Base-by-base conservation (phyloP, 2,888 invertebrate species). In the Myopa tessellatipennis region DNA sequence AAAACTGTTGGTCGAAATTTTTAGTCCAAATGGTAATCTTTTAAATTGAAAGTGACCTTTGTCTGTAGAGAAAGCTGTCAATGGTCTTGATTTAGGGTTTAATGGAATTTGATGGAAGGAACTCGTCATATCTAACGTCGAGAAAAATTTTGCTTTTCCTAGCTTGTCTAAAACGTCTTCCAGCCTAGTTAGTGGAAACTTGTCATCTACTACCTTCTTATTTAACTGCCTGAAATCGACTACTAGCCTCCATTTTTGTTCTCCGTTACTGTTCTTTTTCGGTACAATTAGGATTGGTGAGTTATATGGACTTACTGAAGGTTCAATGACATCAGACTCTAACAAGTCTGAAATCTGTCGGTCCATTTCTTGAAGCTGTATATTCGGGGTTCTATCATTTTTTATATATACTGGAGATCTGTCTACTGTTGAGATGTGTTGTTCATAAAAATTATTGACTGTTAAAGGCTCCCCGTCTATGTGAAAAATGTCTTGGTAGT, bases 281-380 rank as follows among this genome's bases (percentile, higher is more conserved):
- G 77, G 77, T 72, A 77, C 67, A 72, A 67, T 4, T 14, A 77
- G 18, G n/a, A 77, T 4, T 68, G 77, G 69, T 36, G 77, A 58
- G 16, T 77, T 77, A 45, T 77, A 77, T 52, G 77, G 77, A n/a
- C 77, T 77, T n/a, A 50, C 50, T 36, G 74, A 74, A 0, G 68
- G 74, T 69, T 74, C 74, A 6, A 77, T 77, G 2, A 77, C 61
- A 10, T 77, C 61, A 16, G 40, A 45, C 10, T 73, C 16, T 26
- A 77, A n/a, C n/a, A 77, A 18, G 60, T 69, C 40, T 3, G 72
- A 12, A 12, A 77, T 52, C 55, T 71, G 65, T 67, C 55, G 45
- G 10, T 73, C 8, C 61, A 77, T 72, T 60, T 67, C 67, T 14
- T 77, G 38, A 18, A 63, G 40, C 4, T 72, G 77, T 0, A 58